Percentiles rank a stretch among this genome's conserved stretches.
These are phyloP conservation scores for Hyposoter dolosus DNA, from an alignment of 2,888 invertebrate species.

Conservation along the genomic window DNA sequence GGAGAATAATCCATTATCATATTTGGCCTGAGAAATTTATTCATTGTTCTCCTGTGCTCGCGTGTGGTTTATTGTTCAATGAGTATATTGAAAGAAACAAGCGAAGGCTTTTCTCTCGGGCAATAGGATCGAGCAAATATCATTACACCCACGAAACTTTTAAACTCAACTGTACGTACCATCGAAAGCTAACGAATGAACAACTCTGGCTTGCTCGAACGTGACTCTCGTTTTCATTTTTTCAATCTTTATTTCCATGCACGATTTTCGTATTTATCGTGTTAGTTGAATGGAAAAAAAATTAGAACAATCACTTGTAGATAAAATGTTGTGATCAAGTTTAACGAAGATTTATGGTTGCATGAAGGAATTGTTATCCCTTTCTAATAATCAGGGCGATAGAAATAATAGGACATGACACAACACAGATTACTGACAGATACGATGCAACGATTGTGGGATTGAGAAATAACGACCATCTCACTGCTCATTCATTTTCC, in stretches of 20 bases:
- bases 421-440: conserved; percentile 10
- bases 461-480: not conserved
- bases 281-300: conserved; percentile 44
- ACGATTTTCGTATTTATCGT: conserved; percentile 49
- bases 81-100: conserved; percentile 9
- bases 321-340: conserved; percentile 47
- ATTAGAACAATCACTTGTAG: conserved; percentile 38
- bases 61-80: conserved; percentile 42
- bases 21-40: conserved; percentile 56
- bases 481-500: not conserved
- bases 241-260: conserved; percentile 56
- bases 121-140: not conserved
- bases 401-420: conserved; percentile 12
- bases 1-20: conserved; percentile 45
- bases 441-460: not conserved
- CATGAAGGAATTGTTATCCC: conserved; percentile 35
- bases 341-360: conserved; percentile 36
- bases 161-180: conserved; percentile 44
- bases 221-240: conserved; percentile 61
- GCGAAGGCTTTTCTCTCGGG: not conserved
- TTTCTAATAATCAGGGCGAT: conserved; percentile 46
- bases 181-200: conserved; percentile 32
- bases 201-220: conserved; percentile 46
- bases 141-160: conserved; percentile 17
- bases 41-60: conserved; percentile 50